Evolutionary conservation across 2,888 invertebrate genomes (phyloP).

Genomic region (Nasonia oneida): DNA sequence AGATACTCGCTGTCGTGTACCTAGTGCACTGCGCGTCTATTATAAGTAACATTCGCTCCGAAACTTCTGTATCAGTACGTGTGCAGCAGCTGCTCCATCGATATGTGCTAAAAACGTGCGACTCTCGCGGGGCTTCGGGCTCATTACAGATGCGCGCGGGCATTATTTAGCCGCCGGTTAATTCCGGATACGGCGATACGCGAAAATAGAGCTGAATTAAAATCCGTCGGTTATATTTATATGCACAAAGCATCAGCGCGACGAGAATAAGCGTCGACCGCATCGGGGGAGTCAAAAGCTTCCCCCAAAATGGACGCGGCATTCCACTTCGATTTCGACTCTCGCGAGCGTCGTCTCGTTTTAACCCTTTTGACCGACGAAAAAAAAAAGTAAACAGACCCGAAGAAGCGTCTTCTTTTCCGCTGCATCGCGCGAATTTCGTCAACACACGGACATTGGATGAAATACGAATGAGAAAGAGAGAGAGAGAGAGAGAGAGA

Average conservation of each 20-base stretch:
- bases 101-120: background rate
- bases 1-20: background rate
- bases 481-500: conserved; percentile 2
- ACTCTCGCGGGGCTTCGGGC: no score
- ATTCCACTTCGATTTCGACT: background rate
- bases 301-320: conserved; percentile 31
- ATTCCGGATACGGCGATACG: no score
- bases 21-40: background rate
- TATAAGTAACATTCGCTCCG: no score
- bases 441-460: background rate
- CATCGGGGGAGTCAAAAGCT: background rate
- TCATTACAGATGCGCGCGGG: no score
- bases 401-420: background rate
- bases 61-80: background rate
- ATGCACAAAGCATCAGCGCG: background rate
- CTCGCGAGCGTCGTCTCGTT: background rate
- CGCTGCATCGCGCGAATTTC: conserved; percentile 16
- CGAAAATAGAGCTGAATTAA: background rate
- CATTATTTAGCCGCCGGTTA: no score
- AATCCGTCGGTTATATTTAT: background rate
- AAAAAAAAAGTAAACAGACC: background rate
- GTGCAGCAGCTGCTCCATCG: background rate
- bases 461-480: background rate
- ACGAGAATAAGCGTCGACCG: background rate
- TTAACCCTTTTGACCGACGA: background rate